Evolutionary conservation across 1,140 invertebrate species (phyloP).

Genomic region (Drosophila melanica): DNA sequence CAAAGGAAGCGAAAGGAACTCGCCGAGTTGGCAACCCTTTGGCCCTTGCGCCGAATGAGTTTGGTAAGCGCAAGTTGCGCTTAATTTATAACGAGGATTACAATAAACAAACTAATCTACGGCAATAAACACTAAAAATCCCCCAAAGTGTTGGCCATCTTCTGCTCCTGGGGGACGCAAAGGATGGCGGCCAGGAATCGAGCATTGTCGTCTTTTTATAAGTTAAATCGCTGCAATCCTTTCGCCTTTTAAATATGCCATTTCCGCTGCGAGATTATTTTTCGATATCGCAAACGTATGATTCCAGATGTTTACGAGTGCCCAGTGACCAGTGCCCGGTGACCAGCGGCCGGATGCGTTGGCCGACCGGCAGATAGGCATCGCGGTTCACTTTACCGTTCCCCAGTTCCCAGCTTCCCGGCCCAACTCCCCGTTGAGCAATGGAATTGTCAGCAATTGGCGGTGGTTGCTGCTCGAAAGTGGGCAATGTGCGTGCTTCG

Average conservation of each 20-base stretch:
- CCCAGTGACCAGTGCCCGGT: constrained; percentile 47
- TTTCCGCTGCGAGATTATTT: constrained; percentile 79
- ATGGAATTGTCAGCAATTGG: constrained; percentile 27
- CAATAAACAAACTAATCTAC: constrained; percentile 82
- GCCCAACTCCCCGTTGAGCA: background rate
- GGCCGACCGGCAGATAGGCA: constrained; percentile 62
- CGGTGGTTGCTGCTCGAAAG: background rate
- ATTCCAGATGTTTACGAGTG: constrained; percentile 78
- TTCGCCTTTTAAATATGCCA: constrained; percentile 80
- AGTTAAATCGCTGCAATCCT: constrained; percentile 79
- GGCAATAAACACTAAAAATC: constrained; percentile 83
- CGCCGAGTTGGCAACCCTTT: constrained; percentile 56
- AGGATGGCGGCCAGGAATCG: background rate
- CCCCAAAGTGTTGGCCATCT: constrained; percentile 68
- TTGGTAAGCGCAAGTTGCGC: constrained; percentile 73
- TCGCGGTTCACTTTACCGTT: constrained; percentile 30
- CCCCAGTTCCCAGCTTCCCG: background rate
- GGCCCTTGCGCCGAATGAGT: constrained; percentile 47
- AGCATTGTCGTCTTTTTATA: constrained; percentile 53
- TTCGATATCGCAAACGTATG: constrained; percentile 74
- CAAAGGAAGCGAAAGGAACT: constrained; percentile 3
- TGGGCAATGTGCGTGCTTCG: constrained; percentile 64
- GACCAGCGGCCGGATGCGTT: constrained; percentile 40
- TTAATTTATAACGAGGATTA: constrained; percentile 82
- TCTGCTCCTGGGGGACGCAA: background rate